Evolutionary conservation across 2,888 invertebrate genomes (phyloP), one percentile per base, ranked within the genome.

Genomic region (Eristalis pertinax): DNA sequence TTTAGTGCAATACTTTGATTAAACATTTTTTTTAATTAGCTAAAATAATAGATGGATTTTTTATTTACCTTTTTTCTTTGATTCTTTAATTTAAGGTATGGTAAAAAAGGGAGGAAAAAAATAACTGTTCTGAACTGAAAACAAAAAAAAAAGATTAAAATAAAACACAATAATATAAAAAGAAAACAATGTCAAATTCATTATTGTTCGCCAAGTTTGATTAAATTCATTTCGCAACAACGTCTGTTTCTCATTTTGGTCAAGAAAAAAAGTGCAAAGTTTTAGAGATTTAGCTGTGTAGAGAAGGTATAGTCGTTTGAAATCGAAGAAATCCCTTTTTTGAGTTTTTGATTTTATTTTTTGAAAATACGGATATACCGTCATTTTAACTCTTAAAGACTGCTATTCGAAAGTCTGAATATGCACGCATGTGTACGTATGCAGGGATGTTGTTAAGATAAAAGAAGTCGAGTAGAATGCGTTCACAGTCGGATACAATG

Each of bases 1-100:
- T 87, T 87, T 87, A 84, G 87, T 87, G 87, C 87, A 87, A 87
- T 87, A 87, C 80, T 87, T 87, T 11, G 35, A 41, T 87, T 84
- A 69, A 38, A 29, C 26, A 26, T 60, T 69, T 73, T 77, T 32
- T 73, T 68, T 38, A 15, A 72, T 84, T 87, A 87, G 87, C 87
- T 87, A 80, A 87, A 79, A 76, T 65, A 77, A 75, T 76, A 84
- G 79, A 76, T 76, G 56, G 43, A 70, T 24, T 56, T 74, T 84
- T 79, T 84, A 32, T 15, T 67, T 64, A 56, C 8, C 32, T 70
- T 67, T 67, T 50, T 60, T 76, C 62, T 41, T 29, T 58, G 38
- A 35, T 79, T 69, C 35, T 38, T 73, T 32, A 32, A 67, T 63
- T 67, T 63, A 68, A 58, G 22, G 58, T 72, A 56, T 77, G 60